Base-by-base conservation (phyloP, 2,888 invertebrate genomes). In the Galeruca laticollis region DNA sequence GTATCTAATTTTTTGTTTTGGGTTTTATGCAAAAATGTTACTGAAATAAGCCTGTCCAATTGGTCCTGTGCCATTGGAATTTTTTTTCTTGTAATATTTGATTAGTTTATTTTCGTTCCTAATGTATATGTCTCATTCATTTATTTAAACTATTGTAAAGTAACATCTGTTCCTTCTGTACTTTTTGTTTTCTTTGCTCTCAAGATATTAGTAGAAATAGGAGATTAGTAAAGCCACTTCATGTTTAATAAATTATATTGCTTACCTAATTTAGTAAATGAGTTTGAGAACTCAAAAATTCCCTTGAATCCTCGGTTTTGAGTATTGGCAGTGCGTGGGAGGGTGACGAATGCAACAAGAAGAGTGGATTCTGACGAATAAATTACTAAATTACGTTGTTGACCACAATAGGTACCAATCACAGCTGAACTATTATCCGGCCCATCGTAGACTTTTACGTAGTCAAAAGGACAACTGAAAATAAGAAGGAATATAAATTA, bases 251-350 rank as follows among this genome's bases (percentile, higher is more conserved):
- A 9, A 59, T 1, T 2, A 10, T 26, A 51, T 62, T 20, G n/a
- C 91, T 90, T 86, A 95, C 97, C 96, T 90, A 99, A 91, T 89
- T 97, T 96, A 87, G 99, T 98, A 89, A 98, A 99, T 88, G 95
- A 93, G 87, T 97, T 95, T 82, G 98, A 98, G 89, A 99, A 99
- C 90, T 98, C 97, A 89, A 96, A 99, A 87, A 97, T 96, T 85
- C 97, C 98, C 88, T 96, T 96, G 89, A 98, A 99, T 85, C 99
- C 99, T 86, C 98, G 92, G 88, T 98, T 98, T 88, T 98, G 97
- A 80, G 96, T 94, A 87, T 94, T 96, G 85, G 94, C 97, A 86
- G 94, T 93, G 87, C 95, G 92, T 85, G 93, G 91, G 82, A 97
- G 90, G 80, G 98, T 96, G 86, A 91, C 93, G 89, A 98, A 98